Base-by-base conservation (phyloP, 2,888 invertebrate genomes). In the Drosophila rellima region DNA sequence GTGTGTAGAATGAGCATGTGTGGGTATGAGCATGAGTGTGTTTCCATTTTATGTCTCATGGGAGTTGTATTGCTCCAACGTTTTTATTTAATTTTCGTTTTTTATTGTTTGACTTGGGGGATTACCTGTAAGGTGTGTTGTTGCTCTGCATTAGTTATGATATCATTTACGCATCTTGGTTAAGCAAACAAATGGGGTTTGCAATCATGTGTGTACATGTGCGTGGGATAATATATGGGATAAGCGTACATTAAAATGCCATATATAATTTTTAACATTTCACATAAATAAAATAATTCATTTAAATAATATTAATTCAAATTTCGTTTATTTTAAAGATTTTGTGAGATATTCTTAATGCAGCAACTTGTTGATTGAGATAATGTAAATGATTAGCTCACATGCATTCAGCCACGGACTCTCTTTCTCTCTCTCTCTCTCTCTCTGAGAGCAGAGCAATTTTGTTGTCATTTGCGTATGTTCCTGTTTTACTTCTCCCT, bases 61-160 rank as follows among this genome's bases (percentile, higher is more conserved):
- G 37, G 48, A 69, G 50, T 33, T 60, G 56, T 48, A 59, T 52
- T 48, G 71, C 42, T 29, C 26, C 45, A 57, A 57, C 42, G 59
- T 67, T 75, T 70, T 70, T 72, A 75, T 78, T 78, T 68, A 69
- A 76, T 70, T 87, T 72, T 51, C 60, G 52, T 62, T 84, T 70
- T 70, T 51, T 79, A 63, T 35, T 60, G 40, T 44, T 56, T 54
- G 40, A 37, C 52, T 33, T 57, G 42, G 42, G 39, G 15, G 29
- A 51, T 15, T 50, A 50, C n/a, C 51, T 33, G 31, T 10, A 20
- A 37, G 39, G 45, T 54, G 13, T 40, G 23, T 37, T 48, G 20
- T 31, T 50, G 20, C 50, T 20, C n/a, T 50, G 48, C 50, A 48
- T 48, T 69, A 35, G 42, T 39, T 61, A 42, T 44, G 39, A 57